Evolutionary conservation across 2,797 vertebrate species (phyloP).

Genomic region (Spatula clypeata): DNA sequence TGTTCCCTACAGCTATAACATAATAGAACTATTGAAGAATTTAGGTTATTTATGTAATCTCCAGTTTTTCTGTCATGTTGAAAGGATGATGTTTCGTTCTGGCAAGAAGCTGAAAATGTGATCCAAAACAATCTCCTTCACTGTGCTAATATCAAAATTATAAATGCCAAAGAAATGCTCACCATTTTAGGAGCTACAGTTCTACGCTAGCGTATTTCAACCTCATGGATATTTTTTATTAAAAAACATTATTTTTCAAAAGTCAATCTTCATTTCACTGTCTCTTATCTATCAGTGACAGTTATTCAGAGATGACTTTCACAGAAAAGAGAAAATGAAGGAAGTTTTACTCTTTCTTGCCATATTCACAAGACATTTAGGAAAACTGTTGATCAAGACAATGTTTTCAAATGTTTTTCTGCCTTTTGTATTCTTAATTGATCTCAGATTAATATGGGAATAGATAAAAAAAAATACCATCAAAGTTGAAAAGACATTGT

Average conservation of each 20-base stretch:
- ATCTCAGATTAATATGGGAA: conserved; percentile 67
- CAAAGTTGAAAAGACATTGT: conserved; percentile 40
- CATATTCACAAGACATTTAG: conserved; percentile 32
- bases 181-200: neutral
- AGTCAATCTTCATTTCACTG: conserved; percentile 29
- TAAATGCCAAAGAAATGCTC: neutral
- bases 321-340: neutral
- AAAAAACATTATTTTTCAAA: conserved; percentile 1
- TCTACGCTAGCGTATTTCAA: neutral
- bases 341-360: neutral
- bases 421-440: conserved; percentile 40
- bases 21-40: neutral
- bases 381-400: conserved; percentile 20
- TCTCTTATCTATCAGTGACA: neutral
- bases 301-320: conserved; percentile 23
- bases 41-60: neutral
- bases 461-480: neutral
- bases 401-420: conserved; percentile 4
- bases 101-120: neutral
- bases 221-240: neutral
- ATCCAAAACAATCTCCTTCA: neutral
- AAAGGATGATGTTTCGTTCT: neutral
- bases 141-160: neutral
- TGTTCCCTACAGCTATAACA: neutral
- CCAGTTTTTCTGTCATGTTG: neutral